Evolutionary conservation across 2,113 vertebrate genomes (phyloP).

Genomic region (Semicossyphus pulcher): DNA sequence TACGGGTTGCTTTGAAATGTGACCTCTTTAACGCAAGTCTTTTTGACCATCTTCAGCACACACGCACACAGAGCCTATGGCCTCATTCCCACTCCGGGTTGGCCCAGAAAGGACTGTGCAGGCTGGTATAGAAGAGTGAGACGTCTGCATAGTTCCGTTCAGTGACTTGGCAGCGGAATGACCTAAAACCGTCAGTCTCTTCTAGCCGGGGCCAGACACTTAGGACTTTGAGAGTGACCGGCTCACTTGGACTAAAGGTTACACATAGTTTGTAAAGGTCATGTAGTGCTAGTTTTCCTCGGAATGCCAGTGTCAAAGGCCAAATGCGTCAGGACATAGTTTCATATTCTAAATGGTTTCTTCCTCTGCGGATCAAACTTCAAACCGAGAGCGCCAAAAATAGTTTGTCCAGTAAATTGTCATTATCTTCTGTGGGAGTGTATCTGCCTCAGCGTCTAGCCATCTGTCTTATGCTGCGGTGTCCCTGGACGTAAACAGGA

Average conservation of each 20-base stretch:
- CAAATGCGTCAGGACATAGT: not conserved
- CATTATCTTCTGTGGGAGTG: not conserved
- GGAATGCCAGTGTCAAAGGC: slow-evolving; percentile 5
- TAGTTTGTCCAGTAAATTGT: not conserved
- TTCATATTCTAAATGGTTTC: not conserved
- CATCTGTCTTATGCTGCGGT: slow-evolving; percentile 1
- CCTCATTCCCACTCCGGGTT: slow-evolving; percentile 32
- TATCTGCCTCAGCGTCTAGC: slow-evolving; percentile 42
- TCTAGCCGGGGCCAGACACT: slow-evolving; percentile 19
- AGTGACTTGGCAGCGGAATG: slow-evolving; percentile 62
- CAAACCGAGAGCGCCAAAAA: not conserved
- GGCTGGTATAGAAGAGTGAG: slow-evolving; percentile 62
- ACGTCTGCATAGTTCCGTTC: slow-evolving; percentile 61
- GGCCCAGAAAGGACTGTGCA: slow-evolving; percentile 41
- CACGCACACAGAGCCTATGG: slow-evolving; percentile 46
- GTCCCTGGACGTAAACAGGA: slow-evolving; percentile 19
- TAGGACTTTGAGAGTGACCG: slow-evolving; percentile 12
- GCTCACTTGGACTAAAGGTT: slow-evolving; percentile 37
- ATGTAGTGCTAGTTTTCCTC: slow-evolving; percentile 11
- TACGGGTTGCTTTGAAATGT: slow-evolving; percentile 43
- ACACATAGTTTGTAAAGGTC: slow-evolving; percentile 42
- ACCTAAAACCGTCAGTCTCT: slow-evolving; percentile 58
- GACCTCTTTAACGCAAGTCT: slow-evolving; percentile 32
- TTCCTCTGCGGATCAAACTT: not conserved
- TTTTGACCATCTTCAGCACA: slow-evolving; percentile 27